phyloP scores from a whole-genome alignment of 2,888 invertebrate species.

The Eupithecia centaureata region DNA sequence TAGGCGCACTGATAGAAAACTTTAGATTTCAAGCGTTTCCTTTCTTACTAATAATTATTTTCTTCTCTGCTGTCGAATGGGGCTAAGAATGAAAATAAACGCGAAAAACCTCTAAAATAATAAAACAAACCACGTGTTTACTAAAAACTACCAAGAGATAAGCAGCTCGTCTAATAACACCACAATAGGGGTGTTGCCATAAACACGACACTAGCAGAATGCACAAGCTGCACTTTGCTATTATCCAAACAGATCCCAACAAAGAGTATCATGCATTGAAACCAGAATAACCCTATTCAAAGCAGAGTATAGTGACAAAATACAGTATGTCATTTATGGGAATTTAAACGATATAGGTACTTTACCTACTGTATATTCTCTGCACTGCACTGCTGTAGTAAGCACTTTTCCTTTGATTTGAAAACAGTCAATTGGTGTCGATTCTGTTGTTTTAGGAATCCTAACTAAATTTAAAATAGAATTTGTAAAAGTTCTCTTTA shows the following conservation, averaged over 20 bases:
- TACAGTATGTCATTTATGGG: background rate
- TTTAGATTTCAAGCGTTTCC: no score
- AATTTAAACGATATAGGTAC: no score
- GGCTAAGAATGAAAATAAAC: background rate
- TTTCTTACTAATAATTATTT: no score
- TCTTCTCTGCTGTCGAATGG: no score
- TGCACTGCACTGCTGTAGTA: no score
- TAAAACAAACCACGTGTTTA: background rate
- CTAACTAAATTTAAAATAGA: no score
- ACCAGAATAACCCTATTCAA: slow-evolving; percentile 30
- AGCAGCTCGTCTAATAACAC: background rate
- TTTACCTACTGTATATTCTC: no score
- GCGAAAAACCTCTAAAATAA: background rate
- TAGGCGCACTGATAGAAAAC: no score
- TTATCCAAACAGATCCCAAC: slow-evolving; percentile 24
- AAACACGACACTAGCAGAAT: slow-evolving; percentile 29
- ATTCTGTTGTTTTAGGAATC: no score
- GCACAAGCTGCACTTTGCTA: slow-evolving; percentile 30
- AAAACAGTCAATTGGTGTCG: no score
- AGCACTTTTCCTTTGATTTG: no score
- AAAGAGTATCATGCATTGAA: slow-evolving; percentile 37
- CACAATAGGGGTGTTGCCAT: slow-evolving; percentile 18
- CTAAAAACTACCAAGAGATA: background rate
- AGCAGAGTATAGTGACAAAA: slow-evolving; percentile 2
- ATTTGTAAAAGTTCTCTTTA: no score